A percentile compares a stretch with the other conserved stretches of the same genome.
phyloP scores from a whole-genome alignment of 2,888 invertebrate genomes.

The Apamea sordens region DNA sequence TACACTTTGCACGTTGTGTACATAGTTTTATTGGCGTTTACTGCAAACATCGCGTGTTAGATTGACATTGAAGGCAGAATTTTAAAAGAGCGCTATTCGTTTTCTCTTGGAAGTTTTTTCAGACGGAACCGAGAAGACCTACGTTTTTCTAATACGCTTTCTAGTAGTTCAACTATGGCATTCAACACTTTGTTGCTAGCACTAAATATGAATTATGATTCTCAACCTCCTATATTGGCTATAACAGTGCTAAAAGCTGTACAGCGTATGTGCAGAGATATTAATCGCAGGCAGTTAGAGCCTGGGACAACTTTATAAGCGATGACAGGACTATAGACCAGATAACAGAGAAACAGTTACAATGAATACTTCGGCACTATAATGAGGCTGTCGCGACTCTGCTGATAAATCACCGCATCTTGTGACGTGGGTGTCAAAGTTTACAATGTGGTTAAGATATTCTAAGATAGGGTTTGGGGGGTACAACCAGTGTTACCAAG shows the following conservation, averaged over 20 bases:
- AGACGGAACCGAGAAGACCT: neutral
- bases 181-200: constrained; percentile 5
- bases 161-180: neutral
- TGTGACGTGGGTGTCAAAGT: constrained; percentile 13
- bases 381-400: constrained; percentile 21
- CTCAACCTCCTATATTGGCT: constrained; percentile 19
- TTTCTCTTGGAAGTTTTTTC: neutral
- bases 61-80: constrained; percentile 51
- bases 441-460: neutral
- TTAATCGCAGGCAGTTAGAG: constrained; percentile 39
- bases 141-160: neutral
- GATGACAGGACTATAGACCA: constrained; percentile 46
- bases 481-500: neutral
- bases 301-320: constrained; percentile 4
- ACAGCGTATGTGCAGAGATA: constrained; percentile 29
- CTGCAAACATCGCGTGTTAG: constrained; percentile 51
- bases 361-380: constrained; percentile 46
- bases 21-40: constrained; percentile 30
- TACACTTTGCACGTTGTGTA: constrained; percentile 50
- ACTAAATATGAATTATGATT: constrained; percentile 8
- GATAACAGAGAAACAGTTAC: constrained; percentile 33
- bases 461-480: neutral
- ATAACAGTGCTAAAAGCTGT: constrained; percentile 31
- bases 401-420: constrained; percentile 2
- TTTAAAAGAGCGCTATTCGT: constrained; percentile 10